Evolutionary conservation across 2,797 vertebrate genomes (phyloP).

Genomic region (Heteromormyrus szaboi): DNA sequence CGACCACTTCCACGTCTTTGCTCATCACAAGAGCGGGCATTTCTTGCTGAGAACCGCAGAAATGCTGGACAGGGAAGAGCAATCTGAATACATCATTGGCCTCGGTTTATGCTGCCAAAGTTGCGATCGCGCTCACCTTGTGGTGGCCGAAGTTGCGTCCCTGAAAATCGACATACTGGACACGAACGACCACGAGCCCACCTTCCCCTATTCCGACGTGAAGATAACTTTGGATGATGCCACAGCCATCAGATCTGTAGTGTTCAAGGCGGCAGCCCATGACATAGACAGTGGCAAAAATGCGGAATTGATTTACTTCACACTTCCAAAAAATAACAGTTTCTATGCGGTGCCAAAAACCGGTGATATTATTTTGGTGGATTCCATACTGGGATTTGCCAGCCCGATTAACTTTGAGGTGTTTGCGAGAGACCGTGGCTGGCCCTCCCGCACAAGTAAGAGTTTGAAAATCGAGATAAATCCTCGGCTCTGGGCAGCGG

Average conservation of each 20-base stretch:
- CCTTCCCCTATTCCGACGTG: conserved; percentile 53
- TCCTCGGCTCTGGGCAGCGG: conserved; percentile 53
- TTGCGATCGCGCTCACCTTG: conserved; percentile 45
- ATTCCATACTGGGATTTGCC: conserved; percentile 71
- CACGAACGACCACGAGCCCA: conserved; percentile 78
- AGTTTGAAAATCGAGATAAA: conserved; percentile 64
- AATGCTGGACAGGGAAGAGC: conserved; percentile 71
- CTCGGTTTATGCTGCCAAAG: conserved; percentile 65
- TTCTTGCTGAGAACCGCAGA: conserved; percentile 67
- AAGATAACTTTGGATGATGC: conserved; percentile 70
- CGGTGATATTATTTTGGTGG: conserved; percentile 75
- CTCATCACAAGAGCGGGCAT: conserved; percentile 70
- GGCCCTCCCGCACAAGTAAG: conserved; percentile 66
- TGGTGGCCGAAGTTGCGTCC: conserved; percentile 55
- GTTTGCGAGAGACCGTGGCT: conserved; percentile 73
- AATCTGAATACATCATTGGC: conserved; percentile 60
- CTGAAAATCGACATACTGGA: conserved; percentile 75
- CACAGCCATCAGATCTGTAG: conserved; percentile 63
- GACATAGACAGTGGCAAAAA: conserved; percentile 76
- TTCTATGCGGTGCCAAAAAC: conserved; percentile 83
- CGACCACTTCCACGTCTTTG: conserved; percentile 64
- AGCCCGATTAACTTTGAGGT: conserved; percentile 65
- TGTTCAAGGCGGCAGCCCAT: conserved; percentile 65
- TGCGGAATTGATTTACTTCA: conserved; percentile 75
- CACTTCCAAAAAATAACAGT: conserved; percentile 64